Percentiles rank a stretch among this genome's conserved stretches.
Conservation (phyloP, 2,113 vertebrate species). For the Rafetus swinhoei region DNA sequence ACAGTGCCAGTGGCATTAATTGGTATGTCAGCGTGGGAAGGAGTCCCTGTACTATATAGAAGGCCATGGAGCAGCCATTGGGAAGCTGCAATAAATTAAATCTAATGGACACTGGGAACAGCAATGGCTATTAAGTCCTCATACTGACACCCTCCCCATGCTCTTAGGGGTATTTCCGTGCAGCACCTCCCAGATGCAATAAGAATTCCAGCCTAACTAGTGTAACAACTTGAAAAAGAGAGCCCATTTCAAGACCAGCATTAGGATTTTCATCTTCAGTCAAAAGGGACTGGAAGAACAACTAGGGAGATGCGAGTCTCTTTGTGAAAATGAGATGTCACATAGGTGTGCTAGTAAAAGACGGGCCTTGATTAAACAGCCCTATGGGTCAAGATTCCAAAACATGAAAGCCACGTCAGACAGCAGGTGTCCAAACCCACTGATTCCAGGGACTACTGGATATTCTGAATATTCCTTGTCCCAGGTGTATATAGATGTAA, state of each 20-base stretch:
- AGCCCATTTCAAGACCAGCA: not conserved
- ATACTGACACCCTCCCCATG: not conserved
- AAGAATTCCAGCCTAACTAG: not conserved
- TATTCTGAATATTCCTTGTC: not conserved
- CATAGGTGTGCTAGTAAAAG: not conserved
- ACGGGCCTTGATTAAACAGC: not conserved
- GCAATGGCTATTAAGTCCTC: not conserved
- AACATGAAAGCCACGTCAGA: not conserved
- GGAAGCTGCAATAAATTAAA: not conserved
- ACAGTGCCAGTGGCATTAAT: not conserved
- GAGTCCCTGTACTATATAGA: not conserved
- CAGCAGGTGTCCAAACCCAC: not conserved
- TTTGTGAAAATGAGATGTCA: not conserved
- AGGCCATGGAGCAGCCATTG: not conserved
- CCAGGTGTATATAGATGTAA: not conserved
- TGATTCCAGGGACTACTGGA: not conserved
- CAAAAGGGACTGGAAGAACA: not conserved
- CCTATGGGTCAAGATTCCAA: slow-evolving; percentile 5
- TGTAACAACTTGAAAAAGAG: not conserved
- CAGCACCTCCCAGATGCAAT: not conserved
- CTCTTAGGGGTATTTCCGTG: not conserved
- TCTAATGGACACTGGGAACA: accelerated
- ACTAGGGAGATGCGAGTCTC: not conserved
- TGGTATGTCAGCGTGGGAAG: not conserved
- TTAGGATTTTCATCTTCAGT: not conserved